Evolutionary conservation across 2,888 invertebrate genomes (phyloP), one percentile per base, ranked within the genome.

Genomic region (Acanthoscelides obtectus): DNA sequence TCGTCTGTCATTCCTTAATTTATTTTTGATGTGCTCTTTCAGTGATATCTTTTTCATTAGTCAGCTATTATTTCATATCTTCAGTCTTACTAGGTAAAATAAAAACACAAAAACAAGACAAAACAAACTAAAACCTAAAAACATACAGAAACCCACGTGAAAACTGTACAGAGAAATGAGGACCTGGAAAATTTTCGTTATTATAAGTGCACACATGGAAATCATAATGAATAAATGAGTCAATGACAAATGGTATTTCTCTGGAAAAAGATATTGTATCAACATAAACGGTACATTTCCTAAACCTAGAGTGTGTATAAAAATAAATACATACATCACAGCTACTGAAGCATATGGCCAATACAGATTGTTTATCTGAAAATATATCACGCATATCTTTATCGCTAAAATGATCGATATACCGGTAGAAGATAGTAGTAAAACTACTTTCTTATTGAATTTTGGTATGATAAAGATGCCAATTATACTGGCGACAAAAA

Each of bases 111-210:
- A 82, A 71, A 88, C 82, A 70, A 90, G 84, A 0, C 90, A 89
- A 74, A 89, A 76, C 25, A 89, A 82, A 64, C 90, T 89, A 78
- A 88, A 88, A 22, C 84, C 79, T 6, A 89, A 86, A 84, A 91
- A 92, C 80, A 90, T 88, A 85, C 88, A 89, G 83, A 92, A 92
- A 74, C 89, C 88, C 77, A 88, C 86, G 82, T 90, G 89, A 76
- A 91, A 88, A 68, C 88, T 88, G 76, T 86, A 88, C 2, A 83
- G 82, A 74, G 89, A 89, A 75, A 87, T 87, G 69, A 92, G 87
- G 72, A 85, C 83, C 77, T 86, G 85, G 73, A 84, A 85, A 25
- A 84, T 79, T 78, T 86, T 86, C 0, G 86, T 86, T 19, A 84
- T 81, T 64, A 83, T 80, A 25, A 86, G 76, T 4, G 84, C 85